Base-by-base conservation (phyloP, 2,888 invertebrate genomes). In the Rotaria sp. region DNA sequence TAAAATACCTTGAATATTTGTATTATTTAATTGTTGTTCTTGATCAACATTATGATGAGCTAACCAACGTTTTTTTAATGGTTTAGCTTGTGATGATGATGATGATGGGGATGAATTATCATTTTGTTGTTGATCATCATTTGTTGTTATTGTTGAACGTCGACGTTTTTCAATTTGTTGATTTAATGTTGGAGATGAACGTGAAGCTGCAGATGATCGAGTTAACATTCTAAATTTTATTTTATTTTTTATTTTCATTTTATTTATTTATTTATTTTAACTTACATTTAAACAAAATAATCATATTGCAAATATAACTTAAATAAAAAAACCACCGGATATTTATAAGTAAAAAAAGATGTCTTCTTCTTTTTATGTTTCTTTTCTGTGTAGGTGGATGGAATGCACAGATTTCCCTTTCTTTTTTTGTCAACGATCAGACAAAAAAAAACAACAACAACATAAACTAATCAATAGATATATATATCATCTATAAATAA, bases 41-140 rank as follows among this genome's bases (percentile, higher is more conserved):
- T 45, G 45, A n/a, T 41, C 41, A 80, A 38, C 45, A n/a, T 80
- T n/a, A 45, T 80, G 80, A 45, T 80, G 41, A 80, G 80, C 80
- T 80, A 80, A 45, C 80, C 80, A 80, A 80, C 80, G 80, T 80
- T 80, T 80, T 45, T 80, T 80, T 4, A 80, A 45, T 45, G 80
- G 80, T 80, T 80, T 67, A 38, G 67, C 67, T 67, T 67, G 67
- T 67, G 67, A 35, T 67, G 67, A 59, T 30, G 59, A 59, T n/a
- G 30, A 26, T 50, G 30, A 26, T 50, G 50, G 4, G 13, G 50
- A 55, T 55, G 55, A 55, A 38, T 67, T 67, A 35, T 67, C 35
- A 67, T 67, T 38, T 21, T 67, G 35, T 67, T 67, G 67, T 67
- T 67, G 67, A 18, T 67, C 67, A 21, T 67, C 67, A 67, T 67